phyloP scores from a whole-genome alignment of 2,797 vertebrate species.

The Acrocephalus scirpaceus region DNA sequence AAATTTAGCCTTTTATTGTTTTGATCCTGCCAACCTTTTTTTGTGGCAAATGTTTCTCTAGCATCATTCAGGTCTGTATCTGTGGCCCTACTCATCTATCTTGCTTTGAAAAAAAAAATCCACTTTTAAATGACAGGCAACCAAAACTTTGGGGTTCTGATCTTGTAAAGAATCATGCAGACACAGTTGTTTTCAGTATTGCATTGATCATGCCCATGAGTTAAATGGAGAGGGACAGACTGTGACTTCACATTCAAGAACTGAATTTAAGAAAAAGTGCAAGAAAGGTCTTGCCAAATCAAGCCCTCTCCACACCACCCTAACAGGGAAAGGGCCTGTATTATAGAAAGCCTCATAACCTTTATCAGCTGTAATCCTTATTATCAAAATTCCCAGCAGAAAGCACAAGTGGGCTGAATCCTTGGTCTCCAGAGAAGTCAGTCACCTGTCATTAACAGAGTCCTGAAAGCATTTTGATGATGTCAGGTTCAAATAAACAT shows the following conservation, averaged over 20 bases:
- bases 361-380: background rate
- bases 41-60: background rate
- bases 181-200: background rate
- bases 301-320: background rate
- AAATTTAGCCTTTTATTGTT: slow-evolving; percentile 13
- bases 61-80: background rate
- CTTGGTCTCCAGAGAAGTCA: background rate
- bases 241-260: background rate
- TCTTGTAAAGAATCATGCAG: background rate
- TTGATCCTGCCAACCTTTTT: background rate
- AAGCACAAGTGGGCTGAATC: background rate
- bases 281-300: background rate
- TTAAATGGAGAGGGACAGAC: background rate
- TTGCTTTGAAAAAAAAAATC: background rate
- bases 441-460: background rate
- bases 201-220: background rate
- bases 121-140: background rate
- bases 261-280: background rate
- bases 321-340: background rate
- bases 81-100: background rate
- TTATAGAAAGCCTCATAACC: background rate
- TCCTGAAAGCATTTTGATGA: background rate
- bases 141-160: background rate
- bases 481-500: background rate
- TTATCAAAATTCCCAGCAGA: background rate